Percentiles rank a stretch among this genome's conserved stretches.
These are phyloP conservation scores for Alviniconcha marisindica DNA, from an alignment of 1,140 invertebrate species.

Conservation along the genomic window DNA sequence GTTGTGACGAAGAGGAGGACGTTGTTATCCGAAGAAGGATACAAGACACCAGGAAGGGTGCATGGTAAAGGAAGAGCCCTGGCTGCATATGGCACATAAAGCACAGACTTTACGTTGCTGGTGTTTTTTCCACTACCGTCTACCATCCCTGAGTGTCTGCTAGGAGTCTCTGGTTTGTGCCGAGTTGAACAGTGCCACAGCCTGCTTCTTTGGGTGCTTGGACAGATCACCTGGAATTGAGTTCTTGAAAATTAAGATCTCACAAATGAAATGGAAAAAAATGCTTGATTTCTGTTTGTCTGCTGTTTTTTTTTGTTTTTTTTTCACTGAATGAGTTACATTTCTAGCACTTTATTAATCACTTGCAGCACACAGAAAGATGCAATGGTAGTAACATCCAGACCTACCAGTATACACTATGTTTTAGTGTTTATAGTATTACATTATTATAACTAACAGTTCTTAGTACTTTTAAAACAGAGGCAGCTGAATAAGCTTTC, in stretches of 20 bases:
- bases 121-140: neutral
- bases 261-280: neutral
- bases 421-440: too few species aligned
- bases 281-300: neutral
- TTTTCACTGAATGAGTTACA: neutral
- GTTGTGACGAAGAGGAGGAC: too few species aligned
- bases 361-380: neutral
- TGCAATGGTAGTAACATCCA: neutral
- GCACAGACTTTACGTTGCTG: neutral
- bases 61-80: neutral
- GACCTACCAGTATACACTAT: too few species aligned
- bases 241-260: too few species aligned
- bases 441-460: too few species aligned
- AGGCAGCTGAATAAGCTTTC: too few species aligned
- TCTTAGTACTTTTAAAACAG: too few species aligned
- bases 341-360: neutral
- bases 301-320: too few species aligned
- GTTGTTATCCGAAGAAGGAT: too few species aligned
- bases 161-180: neutral
- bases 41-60: neutral
- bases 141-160: neutral
- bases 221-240: constrained; percentile 7
- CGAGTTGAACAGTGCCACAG: constrained; percentile 20
- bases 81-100: neutral
- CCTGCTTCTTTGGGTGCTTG: constrained; percentile 27